phyloP scores from a whole-genome alignment of 2,797 vertebrate species.

The Mormyrops attenuatus region DNA sequence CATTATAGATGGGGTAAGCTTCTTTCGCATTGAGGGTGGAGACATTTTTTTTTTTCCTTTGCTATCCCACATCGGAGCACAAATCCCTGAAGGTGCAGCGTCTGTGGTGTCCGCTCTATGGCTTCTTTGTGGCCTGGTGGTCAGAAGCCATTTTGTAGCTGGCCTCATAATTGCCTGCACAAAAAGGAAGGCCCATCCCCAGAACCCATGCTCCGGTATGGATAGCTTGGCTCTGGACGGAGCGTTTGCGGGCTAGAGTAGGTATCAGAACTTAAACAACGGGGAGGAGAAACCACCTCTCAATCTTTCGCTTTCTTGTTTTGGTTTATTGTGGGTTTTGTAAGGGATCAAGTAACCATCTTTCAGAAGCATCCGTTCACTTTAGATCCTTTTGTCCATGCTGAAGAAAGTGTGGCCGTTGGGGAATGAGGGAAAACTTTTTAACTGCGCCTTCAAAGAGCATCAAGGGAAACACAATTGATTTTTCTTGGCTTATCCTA shows the following conservation, averaged over 20 bases:
- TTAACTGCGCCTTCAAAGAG: slow-evolving; percentile 64
- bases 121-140: background rate
- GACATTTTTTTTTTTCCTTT: background rate
- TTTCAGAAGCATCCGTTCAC: slow-evolving; percentile 63
- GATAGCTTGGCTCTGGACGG: background rate
- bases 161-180: background rate
- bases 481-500: slow-evolving; percentile 62
- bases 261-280: slow-evolving; percentile 51
- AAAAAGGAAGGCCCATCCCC: background rate
- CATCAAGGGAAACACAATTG: slow-evolving; percentile 64
- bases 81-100: background rate
- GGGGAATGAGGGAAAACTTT: slow-evolving; percentile 57
- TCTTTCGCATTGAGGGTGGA: background rate
- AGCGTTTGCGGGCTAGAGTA: background rate
- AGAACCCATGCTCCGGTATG: background rate
- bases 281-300: slow-evolving; percentile 50
- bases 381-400: slow-evolving; percentile 45
- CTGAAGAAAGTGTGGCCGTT: slow-evolving; percentile 54
- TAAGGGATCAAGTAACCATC: slow-evolving; percentile 57
- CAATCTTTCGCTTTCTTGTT: slow-evolving; percentile 54
- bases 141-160: background rate
- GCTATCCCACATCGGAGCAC: background rate
- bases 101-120: background rate
- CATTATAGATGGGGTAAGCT: slow-evolving; percentile 5
- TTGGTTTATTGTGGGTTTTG: slow-evolving; percentile 65